Evolutionary conservation across 2,113 vertebrate genomes (phyloP), one percentile per base, ranked within the genome.

Genomic region (Fregata magnificens): DNA sequence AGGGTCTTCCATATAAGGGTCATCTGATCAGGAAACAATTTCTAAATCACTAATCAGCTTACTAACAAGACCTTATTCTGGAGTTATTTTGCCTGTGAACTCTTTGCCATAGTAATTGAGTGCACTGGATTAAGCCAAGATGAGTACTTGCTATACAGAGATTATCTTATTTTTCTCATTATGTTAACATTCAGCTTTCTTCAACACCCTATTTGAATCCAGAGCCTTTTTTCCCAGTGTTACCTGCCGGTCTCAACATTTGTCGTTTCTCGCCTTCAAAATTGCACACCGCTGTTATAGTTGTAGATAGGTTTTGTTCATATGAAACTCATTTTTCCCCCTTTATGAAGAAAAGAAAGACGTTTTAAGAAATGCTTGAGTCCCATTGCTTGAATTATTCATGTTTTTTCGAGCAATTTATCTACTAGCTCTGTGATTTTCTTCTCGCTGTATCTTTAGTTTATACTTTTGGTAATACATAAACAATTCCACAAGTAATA

Each of bases 351-450:
- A 85, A 92, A 69, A 82, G 31, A 81, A 84, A 88, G 25, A 47
- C 66, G 4, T 95, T 90, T 88, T 83, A 72, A 85, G 36, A 90
- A 86, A 88, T 50, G 38, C 38, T 61, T 58, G 40, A 61, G 10
- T 91, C 19, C 29, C 67, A 24, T 21, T 88, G 47, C 74, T 90
- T 96, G 89, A 93, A 93, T 97, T 96, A 96, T 84, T 96, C 22
- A 94, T 92, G 20, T 58, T 91, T 61, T 42, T 50, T 5, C 50
- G 59, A 53, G 40, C 34, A 93, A 87, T 71, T 86, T 97, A 80
- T 55, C 50, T 86, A 24, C 72, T 18, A 94, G 17, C 6, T 86
- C 25, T 73, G 62, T 73, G 83, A 73, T 94, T 95, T 88, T 91
- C 42, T 95, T 93, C 74, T 88, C 5, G 5, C 22, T 55, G 34